These are phyloP conservation scores for Clusia tigrina DNA, from an alignment of 2,888 invertebrate species.

Conservation along the genomic window DNA sequence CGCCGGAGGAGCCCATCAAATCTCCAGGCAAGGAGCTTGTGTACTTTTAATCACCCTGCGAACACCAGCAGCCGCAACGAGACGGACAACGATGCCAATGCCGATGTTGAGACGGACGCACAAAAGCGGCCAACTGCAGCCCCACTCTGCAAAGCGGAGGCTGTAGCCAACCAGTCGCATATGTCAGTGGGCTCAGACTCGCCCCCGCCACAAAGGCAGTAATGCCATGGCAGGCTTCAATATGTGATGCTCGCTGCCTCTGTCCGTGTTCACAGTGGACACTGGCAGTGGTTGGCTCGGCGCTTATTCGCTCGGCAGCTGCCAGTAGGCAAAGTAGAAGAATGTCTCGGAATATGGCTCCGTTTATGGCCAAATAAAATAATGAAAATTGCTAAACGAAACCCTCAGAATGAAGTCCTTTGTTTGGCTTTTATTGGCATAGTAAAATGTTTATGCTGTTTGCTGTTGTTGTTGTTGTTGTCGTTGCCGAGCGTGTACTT, in stretches of 20 bases:
- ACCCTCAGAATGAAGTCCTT: conserved; percentile 48
- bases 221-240: neutral
- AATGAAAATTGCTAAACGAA: conserved; percentile 61
- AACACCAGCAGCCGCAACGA: conserved; percentile 24
- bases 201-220: conserved; percentile 16
- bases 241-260: neutral
- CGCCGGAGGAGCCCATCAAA: neutral
- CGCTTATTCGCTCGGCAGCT: too few species aligned
- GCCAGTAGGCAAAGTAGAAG: conserved; percentile 7
- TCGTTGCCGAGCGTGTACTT: conserved; percentile 35
- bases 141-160: neutral
- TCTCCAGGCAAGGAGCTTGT: conserved; percentile 7
- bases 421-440: conserved; percentile 61
- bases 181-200: conserved; percentile 25
- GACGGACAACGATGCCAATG: conserved; percentile 33
- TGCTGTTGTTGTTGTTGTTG: conserved; percentile 35
- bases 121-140: too few species aligned
- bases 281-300: conserved; percentile 5
- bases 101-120: too few species aligned
- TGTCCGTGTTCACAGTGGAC: neutral
- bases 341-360: conserved; percentile 43
- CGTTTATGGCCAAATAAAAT: conserved; percentile 63
- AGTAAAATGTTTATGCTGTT: conserved; percentile 59
- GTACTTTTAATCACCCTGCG: conserved; percentile 17
- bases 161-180: conserved; percentile 33